These are phyloP conservation scores for Oceanodroma leucorhoa DNA, from an alignment of 2,797 vertebrate genomes.

Conservation along the genomic window DNA sequence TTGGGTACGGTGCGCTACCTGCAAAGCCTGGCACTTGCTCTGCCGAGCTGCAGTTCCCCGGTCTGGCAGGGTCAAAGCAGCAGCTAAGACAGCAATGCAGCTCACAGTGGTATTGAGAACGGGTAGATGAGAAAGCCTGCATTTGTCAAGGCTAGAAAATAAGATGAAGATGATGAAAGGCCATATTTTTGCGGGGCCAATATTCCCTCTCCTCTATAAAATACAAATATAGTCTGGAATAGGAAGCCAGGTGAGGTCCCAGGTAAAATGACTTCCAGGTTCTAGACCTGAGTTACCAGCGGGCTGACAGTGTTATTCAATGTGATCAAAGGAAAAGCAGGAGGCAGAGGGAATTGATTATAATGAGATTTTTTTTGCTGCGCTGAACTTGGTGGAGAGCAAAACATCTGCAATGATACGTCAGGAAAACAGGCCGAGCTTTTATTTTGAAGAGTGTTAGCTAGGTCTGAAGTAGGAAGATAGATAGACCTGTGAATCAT, in stretches of 20 bases:
- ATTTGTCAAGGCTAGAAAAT: background rate
- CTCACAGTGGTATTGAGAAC: background rate
- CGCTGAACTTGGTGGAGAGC: background rate
- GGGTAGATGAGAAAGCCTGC: background rate
- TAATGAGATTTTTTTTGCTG: background rate
- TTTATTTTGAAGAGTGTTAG: conserved; percentile 35
- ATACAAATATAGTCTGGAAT: background rate
- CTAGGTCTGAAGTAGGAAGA: background rate
- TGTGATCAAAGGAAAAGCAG: conserved; percentile 1
- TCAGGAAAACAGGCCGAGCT: background rate
- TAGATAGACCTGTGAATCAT: conserved; percentile 41
- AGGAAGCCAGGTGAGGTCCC: background rate
- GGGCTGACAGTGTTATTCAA: background rate
- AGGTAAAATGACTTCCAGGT: conserved; percentile 1
- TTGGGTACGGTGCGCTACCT: background rate
- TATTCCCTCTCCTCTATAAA: background rate
- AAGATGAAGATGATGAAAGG: background rate
- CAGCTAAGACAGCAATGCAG: background rate
- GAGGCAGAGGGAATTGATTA: conserved; percentile 1
- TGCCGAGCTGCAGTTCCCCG: background rate
- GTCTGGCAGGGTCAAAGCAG: background rate
- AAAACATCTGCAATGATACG: background rate
- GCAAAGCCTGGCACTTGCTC: background rate
- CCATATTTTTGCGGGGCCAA: background rate
- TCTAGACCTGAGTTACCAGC: background rate